A percentile compares a stretch with the other conserved stretches of the same genome.
These are phyloP conservation scores for Catocala nupta DNA, from an alignment of 2,888 invertebrate genomes.

Conservation along the genomic window DNA sequence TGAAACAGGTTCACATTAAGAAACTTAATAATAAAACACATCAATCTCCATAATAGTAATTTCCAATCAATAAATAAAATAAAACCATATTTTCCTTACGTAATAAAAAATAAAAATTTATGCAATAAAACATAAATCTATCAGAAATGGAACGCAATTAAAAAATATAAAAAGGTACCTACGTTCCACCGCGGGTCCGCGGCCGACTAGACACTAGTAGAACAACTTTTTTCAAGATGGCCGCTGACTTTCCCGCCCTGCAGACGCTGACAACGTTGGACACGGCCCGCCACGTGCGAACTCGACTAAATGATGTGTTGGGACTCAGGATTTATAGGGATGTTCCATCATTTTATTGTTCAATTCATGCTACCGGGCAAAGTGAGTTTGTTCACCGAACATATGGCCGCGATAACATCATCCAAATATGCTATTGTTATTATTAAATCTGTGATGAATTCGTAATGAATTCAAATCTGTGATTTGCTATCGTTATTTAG, in stretches of 20 bases:
- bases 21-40: slow-evolving; percentile 29
- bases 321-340: slow-evolving; percentile 55
- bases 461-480: slow-evolving; percentile 38
- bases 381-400: slow-evolving; percentile 19
- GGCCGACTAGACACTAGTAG: slow-evolving; percentile 60
- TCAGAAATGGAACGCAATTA: slow-evolving; percentile 53
- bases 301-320: slow-evolving; percentile 61
- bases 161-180: slow-evolving; percentile 50
- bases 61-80: slow-evolving; percentile 42
- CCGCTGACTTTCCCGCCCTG: slow-evolving; percentile 69
- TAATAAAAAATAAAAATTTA: slow-evolving; percentile 32
- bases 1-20: slow-evolving; percentile 18
- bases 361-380: slow-evolving; percentile 42
- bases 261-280: slow-evolving; percentile 69
- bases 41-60: slow-evolving; percentile 35
- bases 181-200: slow-evolving; percentile 29
- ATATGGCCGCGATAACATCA: slow-evolving; percentile 12
- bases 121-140: slow-evolving; percentile 49
- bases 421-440: slow-evolving; percentile 4
- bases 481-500: slow-evolving; percentile 31
- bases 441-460: background rate
- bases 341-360: slow-evolving; percentile 49
- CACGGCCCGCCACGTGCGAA: slow-evolving; percentile 71
- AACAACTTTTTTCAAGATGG: slow-evolving; percentile 79
- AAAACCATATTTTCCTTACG: slow-evolving; percentile 34